Conservation (phyloP, 2,113 vertebrate genomes). For the Myrmecobius fasciatus region DNA sequence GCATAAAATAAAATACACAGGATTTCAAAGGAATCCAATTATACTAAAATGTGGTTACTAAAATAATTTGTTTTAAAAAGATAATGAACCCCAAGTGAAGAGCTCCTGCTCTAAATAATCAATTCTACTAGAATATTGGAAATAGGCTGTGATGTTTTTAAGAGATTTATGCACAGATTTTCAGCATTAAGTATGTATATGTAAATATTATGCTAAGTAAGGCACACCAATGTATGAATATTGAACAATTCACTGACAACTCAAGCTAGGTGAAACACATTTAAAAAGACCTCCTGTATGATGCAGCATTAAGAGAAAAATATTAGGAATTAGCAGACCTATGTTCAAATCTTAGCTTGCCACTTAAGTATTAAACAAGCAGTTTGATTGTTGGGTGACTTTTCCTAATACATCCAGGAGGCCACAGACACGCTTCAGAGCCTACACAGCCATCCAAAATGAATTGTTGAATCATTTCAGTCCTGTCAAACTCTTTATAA, state of each 20-base stretch:
- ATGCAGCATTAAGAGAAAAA: neutral
- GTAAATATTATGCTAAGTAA: slow-evolving; percentile 62
- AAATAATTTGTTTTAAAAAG: neutral
- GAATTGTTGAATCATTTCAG: neutral
- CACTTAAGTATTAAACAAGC: neutral
- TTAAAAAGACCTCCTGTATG: neutral
- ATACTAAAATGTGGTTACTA: neutral
- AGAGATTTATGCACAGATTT: slow-evolving; percentile 72
- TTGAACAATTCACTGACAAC: slow-evolving; percentile 52
- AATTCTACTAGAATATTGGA: slow-evolving; percentile 66
- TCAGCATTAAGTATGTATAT: slow-evolving; percentile 53
- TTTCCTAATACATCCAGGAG: neutral
- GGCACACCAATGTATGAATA: slow-evolving; percentile 66
- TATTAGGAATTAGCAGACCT: neutral
- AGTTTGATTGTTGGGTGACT: neutral
- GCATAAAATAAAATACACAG: neutral
- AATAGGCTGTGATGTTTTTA: slow-evolving; percentile 65
- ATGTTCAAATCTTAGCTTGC: neutral
- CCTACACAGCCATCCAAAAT: neutral
- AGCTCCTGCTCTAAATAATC: slow-evolving; percentile 62
- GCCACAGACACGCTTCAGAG: neutral
- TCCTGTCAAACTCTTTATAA: neutral
- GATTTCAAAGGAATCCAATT: neutral
- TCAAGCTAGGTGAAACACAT: slow-evolving; percentile 29
- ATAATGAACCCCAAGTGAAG: neutral